Evolutionary conservation across 2,797 vertebrate genomes (phyloP).

Genomic region (Trachurus trachurus): DNA sequence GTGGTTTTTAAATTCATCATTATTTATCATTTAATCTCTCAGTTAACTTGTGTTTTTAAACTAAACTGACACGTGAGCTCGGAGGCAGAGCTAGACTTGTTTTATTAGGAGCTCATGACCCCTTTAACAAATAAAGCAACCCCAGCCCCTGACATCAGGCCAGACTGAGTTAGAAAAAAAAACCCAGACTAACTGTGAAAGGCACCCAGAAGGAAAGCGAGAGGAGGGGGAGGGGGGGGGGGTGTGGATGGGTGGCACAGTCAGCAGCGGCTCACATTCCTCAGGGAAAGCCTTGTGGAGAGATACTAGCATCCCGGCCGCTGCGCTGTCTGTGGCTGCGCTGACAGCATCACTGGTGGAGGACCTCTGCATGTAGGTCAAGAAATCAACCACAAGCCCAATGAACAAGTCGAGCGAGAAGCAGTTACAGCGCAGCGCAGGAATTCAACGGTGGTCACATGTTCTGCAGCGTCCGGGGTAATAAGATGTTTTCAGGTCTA

Average conservation of each 20-base stretch:
- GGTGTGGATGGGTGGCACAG: slow-evolving; percentile 67
- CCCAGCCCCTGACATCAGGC: neutral
- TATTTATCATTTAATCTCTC: neutral
- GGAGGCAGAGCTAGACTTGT: slow-evolving; percentile 11
- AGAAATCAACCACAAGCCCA: slow-evolving; percentile 61
- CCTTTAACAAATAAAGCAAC: slow-evolving; percentile 31
- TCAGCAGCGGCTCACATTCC: slow-evolving; percentile 73
- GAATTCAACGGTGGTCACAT: slow-evolving; percentile 37
- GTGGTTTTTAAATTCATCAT: neutral
- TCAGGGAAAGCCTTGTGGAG: slow-evolving; percentile 62
- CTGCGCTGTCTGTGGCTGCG: slow-evolving; percentile 54
- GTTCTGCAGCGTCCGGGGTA: slow-evolving; percentile 18
- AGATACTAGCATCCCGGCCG: slow-evolving; percentile 49
- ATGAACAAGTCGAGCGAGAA: slow-evolving; percentile 49
- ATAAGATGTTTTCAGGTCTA: slow-evolving; percentile 45
- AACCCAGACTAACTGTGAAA: slow-evolving; percentile 46
- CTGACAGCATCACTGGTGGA: slow-evolving; percentile 58
- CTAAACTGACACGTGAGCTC: slow-evolving; percentile 1
- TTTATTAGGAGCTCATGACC: slow-evolving; percentile 34
- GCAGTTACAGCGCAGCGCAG: slow-evolving; percentile 37
- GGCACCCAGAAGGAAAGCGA: slow-evolving; percentile 42
- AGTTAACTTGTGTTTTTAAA: slow-evolving; percentile 11
- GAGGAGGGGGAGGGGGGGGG: slow-evolving; percentile 28
- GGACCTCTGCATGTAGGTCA: slow-evolving; percentile 68
- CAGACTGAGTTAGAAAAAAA: slow-evolving; percentile 27